These are phyloP conservation scores for Eueremaeus valkanovi DNA, from an alignment of 2,888 invertebrate species.

Conservation along the genomic window DNA sequence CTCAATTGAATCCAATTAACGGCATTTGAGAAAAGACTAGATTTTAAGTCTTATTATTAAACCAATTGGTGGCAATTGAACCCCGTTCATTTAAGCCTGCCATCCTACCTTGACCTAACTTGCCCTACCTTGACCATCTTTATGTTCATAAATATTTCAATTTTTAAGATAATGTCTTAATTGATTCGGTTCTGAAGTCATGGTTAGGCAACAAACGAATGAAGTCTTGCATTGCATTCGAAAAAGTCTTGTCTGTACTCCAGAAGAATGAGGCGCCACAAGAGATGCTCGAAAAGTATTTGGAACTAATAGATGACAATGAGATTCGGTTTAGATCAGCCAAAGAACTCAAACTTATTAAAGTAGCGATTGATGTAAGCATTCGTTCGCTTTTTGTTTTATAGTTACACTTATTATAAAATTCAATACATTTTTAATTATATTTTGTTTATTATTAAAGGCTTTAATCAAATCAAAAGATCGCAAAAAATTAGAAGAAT, in stretches of 20 bases:
- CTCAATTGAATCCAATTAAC: too few relatives aligned
- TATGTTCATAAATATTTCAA: neutral
- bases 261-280: constrained; percentile 42
- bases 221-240: constrained; percentile 41
- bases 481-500: constrained; percentile 27
- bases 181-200: constrained; percentile 28
- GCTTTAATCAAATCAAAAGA: constrained; percentile 34
- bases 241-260: constrained; percentile 40
- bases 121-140: neutral
- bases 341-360: constrained; percentile 37
- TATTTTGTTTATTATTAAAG: neutral
- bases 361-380: constrained; percentile 37
- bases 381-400: too few relatives aligned
- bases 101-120: too few relatives aligned
- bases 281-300: constrained; percentile 42
- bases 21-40: too few relatives aligned
- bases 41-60: too few relatives aligned
- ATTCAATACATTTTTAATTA: neutral
- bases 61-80: too few relatives aligned
- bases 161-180: neutral
- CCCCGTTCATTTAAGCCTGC: too few relatives aligned
- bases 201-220: constrained; percentile 43
- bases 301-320: constrained; percentile 41
- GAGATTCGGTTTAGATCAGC: constrained; percentile 41
- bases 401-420: neutral